These are phyloP conservation scores for Goniozus legneri DNA, from an alignment of 1,140 invertebrate species.

Conservation along the genomic window DNA sequence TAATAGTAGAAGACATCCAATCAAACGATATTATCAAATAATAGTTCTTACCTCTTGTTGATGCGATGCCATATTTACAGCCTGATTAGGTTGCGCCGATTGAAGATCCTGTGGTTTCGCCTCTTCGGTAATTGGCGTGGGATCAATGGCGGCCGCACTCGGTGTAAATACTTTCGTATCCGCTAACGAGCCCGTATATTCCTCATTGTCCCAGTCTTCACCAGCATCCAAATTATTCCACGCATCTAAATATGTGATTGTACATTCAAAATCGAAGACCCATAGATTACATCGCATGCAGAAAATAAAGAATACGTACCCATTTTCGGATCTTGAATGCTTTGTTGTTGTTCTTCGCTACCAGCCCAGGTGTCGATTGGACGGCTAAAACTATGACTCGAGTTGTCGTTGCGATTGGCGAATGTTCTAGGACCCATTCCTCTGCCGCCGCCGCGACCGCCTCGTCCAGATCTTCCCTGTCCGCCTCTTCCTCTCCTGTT, in stretches of 20 bases:
- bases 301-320: conserved; percentile 26
- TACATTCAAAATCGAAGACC: background rate
- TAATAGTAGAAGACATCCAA: conserved; percentile 10
- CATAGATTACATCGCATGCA: too few relatives aligned
- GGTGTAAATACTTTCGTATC: conserved; percentile 94
- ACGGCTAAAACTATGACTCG: conserved; percentile 45
- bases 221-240: conserved; percentile 65
- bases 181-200: conserved; percentile 87
- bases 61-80: conserved; percentile 28
- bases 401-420: conserved; percentile 48
- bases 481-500: conserved; percentile 57
- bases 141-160: conserved; percentile 53
- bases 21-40: background rate
- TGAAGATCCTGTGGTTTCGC: conserved; percentile 32
- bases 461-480: conserved; percentile 55
- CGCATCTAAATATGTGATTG: conserved; percentile 53
- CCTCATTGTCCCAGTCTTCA: conserved; percentile 93
- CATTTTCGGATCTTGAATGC: conserved; percentile 46
- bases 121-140: conserved; percentile 33
- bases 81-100: conserved; percentile 28
- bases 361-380: conserved; percentile 54
- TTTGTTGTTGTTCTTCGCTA: conserved; percentile 48
- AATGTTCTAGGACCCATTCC: conserved; percentile 58
- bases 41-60: conserved; percentile 30
- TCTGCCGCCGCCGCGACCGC: conserved; percentile 57